Percentiles rank a stretch among this genome's conserved stretches.
Conservation (phyloP, 2,888 invertebrate genomes). For the Notodonta dromedarius region DNA sequence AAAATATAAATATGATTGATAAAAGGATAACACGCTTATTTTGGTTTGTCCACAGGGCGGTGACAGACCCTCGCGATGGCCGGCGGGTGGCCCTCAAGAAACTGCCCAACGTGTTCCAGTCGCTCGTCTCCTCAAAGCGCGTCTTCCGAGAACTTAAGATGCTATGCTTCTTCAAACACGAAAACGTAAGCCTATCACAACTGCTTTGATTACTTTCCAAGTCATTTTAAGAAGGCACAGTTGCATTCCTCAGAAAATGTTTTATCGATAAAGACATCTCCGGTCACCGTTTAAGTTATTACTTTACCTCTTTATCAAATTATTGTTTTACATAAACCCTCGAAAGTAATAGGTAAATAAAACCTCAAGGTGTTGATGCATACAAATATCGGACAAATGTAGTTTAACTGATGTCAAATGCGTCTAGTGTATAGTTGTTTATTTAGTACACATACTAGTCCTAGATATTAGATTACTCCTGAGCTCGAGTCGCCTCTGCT, state of each 20-base stretch:
- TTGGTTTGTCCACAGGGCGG: slow-evolving; percentile 92
- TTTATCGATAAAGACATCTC: too few species aligned
- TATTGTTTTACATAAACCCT: too few species aligned
- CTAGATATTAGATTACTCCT: slow-evolving; percentile 22
- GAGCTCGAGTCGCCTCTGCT: slow-evolving; percentile 7
- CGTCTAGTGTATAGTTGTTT: slow-evolving; percentile 6
- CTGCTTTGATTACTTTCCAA: not conserved
- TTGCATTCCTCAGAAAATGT: too few species aligned
- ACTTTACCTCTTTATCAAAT: too few species aligned
- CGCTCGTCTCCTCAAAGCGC: slow-evolving; percentile 98
- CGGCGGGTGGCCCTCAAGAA: slow-evolving; percentile 99
- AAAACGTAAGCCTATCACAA: slow-evolving; percentile 91
- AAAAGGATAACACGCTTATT: not conserved
- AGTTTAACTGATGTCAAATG: not conserved
- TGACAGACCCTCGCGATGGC: slow-evolving; percentile 99
- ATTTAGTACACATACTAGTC: slow-evolving; percentile 11
- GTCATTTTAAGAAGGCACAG: too few species aligned
- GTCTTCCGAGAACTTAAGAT: slow-evolving; percentile 99
- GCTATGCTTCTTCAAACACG: slow-evolving; percentile 99
- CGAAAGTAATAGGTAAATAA: too few species aligned
- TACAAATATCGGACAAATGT: not conserved
- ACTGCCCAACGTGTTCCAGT: slow-evolving; percentile 99
- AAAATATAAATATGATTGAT: too few species aligned
- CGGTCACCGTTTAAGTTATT: too few species aligned
- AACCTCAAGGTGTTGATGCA: too few species aligned